Conservation (phyloP, 1,140 invertebrate genomes). For the Schlechtendalia chinensis region DNA sequence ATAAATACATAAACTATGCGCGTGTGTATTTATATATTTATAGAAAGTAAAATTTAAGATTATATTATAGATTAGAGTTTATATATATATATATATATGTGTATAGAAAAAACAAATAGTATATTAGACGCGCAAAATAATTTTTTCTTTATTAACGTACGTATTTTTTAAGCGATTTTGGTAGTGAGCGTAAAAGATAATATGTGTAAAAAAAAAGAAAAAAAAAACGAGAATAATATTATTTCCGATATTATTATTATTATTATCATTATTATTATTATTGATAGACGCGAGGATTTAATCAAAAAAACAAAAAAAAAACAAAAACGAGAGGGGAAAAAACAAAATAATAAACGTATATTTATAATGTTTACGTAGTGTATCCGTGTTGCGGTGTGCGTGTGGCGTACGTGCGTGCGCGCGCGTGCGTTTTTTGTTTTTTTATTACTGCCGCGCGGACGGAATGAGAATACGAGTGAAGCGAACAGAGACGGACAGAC, state of each 20-base stretch:
- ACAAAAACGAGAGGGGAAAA: too few relatives aligned
- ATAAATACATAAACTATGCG: too few relatives aligned
- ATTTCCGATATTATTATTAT: conserved; percentile 19
- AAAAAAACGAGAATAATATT: background rate
- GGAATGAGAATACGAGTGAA: too few relatives aligned
- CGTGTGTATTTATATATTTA: background rate
- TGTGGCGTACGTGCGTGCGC: too few relatives aligned
- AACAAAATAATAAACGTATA: background rate
- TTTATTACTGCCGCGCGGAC: too few relatives aligned
- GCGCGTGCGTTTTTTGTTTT: conserved; percentile 4
- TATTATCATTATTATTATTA: too few relatives aligned
- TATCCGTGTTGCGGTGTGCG: too few relatives aligned
- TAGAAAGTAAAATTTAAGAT: conserved; percentile 27
- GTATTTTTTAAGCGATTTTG: conserved; percentile 32
- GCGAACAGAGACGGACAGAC: too few relatives aligned
- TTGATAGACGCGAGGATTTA: background rate
- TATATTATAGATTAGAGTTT: conserved; percentile 40
- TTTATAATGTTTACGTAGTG: conserved; percentile 24
- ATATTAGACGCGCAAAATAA: conserved; percentile 31
- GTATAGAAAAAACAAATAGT: background rate
- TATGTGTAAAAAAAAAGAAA: background rate
- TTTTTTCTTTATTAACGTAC: conserved; percentile 33
- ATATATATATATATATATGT: background rate
- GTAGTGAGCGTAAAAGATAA: conserved; percentile 6
- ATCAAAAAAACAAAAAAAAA: conserved; percentile 39